Evolutionary conservation across 1,140 invertebrate genomes (phyloP).

Genomic region (Pinna nobilis): DNA sequence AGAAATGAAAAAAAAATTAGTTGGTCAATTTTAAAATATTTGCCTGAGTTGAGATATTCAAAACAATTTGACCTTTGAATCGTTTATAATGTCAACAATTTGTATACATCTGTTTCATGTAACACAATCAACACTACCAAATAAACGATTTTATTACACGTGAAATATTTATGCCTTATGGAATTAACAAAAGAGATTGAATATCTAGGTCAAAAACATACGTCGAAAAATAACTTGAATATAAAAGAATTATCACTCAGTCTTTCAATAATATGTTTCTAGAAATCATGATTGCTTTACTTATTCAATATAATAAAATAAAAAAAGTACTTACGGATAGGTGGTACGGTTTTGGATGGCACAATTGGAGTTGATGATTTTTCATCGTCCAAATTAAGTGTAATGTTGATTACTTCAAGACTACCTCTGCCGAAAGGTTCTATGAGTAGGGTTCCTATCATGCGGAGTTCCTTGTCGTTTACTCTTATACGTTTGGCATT

Average conservation of each 20-base stretch:
- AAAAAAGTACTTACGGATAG: slow-evolving; percentile 1
- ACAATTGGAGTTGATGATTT: slow-evolving; percentile 12
- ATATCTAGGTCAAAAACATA: neutral
- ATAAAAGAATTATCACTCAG: too few species aligned
- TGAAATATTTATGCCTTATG: neutral
- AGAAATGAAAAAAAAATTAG: neutral
- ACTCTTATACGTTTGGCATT: slow-evolving; percentile 29
- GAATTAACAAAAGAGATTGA: neutral
- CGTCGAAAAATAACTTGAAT: too few species aligned
- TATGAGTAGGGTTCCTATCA: slow-evolving; percentile 44
- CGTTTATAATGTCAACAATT: too few species aligned
- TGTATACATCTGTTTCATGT: too few species aligned
- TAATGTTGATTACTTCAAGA: slow-evolving; percentile 24
- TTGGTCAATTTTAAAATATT: neutral
- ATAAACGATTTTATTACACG: neutral
- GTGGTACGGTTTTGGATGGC: slow-evolving; percentile 21
- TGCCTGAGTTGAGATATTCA: neutral
- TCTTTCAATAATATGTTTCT: neutral
- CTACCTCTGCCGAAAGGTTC: slow-evolving; percentile 21
- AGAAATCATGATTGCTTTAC: neutral
- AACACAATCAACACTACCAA: too few species aligned
- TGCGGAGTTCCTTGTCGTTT: slow-evolving; percentile 26
- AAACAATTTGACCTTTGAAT: neutral
- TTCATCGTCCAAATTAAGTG: slow-evolving; percentile 22
- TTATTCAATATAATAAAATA: neutral